phyloP scores from a whole-genome alignment of 2,888 invertebrate genomes.

The Mythimna ferrago region DNA sequence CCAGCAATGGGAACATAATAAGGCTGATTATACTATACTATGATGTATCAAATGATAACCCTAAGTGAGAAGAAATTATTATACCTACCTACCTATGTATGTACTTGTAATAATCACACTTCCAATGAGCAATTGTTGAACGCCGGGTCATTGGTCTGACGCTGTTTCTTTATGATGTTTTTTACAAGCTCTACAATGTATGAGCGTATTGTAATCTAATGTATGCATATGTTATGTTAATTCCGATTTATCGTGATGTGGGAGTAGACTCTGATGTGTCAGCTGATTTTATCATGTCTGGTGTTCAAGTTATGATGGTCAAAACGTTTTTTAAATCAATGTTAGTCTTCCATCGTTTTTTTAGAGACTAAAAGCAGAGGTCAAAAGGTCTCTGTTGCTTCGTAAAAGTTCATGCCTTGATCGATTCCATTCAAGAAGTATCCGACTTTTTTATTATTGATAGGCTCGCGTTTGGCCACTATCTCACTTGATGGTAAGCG shows the following conservation, averaged over 20 bases:
- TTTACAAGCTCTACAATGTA: conserved; percentile 31
- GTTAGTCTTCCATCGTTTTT: neutral
- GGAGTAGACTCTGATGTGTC: neutral
- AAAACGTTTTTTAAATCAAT: neutral
- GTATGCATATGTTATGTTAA: conserved; percentile 45
- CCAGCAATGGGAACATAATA: no score
- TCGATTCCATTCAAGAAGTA: neutral
- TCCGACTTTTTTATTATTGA: no score
- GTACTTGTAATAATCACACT: conserved; percentile 44
- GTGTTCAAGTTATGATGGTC: conserved; percentile 3
- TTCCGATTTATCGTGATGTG: conserved; percentile 20
- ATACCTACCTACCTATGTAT: conserved; percentile 1
- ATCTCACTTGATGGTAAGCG: no score
- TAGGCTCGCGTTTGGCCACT: no score
- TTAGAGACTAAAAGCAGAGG: neutral
- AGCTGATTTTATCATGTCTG: conserved; percentile 21
- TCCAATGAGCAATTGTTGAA: conserved; percentile 45
- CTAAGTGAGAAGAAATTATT: conserved; percentile 41
- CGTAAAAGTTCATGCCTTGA: neutral
- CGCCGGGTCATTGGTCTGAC: conserved; percentile 58
- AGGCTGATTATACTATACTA: no score
- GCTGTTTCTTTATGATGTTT: conserved; percentile 45
- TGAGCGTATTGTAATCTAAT: conserved; percentile 48
- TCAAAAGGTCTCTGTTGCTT: neutral
- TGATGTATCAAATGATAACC: conserved; percentile 3